Percentiles rank a stretch among this genome's conserved stretches.
phyloP scores from a whole-genome alignment of 2,113 vertebrate species.

The Embiotoca jacksoni region DNA sequence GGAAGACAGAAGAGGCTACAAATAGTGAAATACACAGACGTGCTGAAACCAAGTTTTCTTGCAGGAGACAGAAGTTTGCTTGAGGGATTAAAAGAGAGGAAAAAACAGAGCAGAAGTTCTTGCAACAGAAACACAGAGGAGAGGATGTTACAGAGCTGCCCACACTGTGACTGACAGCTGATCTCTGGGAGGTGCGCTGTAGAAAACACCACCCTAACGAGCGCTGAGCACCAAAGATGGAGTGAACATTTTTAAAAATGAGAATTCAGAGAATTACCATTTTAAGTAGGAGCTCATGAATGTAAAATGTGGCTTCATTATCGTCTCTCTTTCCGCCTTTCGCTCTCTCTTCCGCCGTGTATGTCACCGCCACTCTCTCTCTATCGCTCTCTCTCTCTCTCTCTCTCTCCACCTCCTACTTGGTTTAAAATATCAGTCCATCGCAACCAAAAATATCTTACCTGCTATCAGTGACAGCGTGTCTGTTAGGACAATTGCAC shows the following conservation, averaged over 20 bases:
- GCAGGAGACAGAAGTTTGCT: constrained; percentile 2
- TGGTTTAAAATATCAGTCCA: constrained; percentile 43
- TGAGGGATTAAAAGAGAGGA: constrained; percentile 13
- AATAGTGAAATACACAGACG: constrained; percentile 38
- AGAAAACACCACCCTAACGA: constrained; percentile 47
- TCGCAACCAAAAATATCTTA: constrained; percentile 9
- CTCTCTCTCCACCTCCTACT: background rate
- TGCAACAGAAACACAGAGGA: constrained; percentile 26
- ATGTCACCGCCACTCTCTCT: background rate
- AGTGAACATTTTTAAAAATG: constrained; percentile 45
- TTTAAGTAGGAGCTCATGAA: constrained; percentile 54
- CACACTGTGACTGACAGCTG: constrained; percentile 58
- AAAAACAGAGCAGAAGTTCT: constrained; percentile 14
- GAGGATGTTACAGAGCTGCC: constrained; percentile 30
- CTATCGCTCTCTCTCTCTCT: background rate
- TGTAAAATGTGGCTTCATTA: constrained; percentile 55
- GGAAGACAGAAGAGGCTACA: background rate
- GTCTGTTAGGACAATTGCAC: background rate
- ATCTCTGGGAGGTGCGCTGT: constrained; percentile 34
- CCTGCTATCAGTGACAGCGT: background rate
- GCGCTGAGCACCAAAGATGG: constrained; percentile 51
- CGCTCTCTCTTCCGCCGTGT: background rate
- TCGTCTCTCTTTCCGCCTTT: background rate
- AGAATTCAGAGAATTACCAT: constrained; percentile 51
- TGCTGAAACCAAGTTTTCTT: background rate